Evolutionary conservation across 2,113 vertebrate species (phyloP).

Genomic region (Limnothrissa miodon): DNA sequence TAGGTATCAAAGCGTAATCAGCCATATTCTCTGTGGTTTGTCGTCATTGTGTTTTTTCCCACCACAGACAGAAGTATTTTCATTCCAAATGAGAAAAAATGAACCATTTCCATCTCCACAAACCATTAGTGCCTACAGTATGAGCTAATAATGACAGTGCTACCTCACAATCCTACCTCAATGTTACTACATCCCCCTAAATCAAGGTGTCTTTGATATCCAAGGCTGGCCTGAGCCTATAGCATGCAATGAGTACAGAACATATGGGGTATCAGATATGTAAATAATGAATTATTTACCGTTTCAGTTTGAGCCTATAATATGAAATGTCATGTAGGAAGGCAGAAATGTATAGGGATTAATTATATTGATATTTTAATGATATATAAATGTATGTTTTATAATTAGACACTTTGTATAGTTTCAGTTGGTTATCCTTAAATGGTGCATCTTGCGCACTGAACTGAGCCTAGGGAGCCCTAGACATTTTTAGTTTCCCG

Average conservation of each 20-base stretch:
- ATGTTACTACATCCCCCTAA: background rate
- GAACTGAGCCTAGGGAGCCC: background rate
- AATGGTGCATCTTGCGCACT: background rate
- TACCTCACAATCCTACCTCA: background rate
- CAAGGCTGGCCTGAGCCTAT: background rate
- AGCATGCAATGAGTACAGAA: background rate
- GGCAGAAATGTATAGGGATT: no score
- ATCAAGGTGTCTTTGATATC: background rate
- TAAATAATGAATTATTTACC: background rate
- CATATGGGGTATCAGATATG: background rate
- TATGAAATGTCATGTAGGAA: no score
- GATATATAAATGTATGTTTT: background rate
- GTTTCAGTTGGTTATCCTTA: background rate
- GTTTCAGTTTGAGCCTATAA: background rate
- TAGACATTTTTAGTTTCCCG: background rate
- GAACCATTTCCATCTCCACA: background rate
- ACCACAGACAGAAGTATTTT: background rate
- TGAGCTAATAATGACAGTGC: background rate
- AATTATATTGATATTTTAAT: background rate
- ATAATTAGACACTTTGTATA: background rate
- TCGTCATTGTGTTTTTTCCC: background rate
- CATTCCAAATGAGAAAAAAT: background rate
- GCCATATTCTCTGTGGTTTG: background rate
- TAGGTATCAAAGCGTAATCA: background rate
- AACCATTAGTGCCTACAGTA: background rate